Evolutionary conservation across 2,113 vertebrate genomes (phyloP), one percentile per base, ranked within the genome.

Genomic region (Sialia sialis): DNA sequence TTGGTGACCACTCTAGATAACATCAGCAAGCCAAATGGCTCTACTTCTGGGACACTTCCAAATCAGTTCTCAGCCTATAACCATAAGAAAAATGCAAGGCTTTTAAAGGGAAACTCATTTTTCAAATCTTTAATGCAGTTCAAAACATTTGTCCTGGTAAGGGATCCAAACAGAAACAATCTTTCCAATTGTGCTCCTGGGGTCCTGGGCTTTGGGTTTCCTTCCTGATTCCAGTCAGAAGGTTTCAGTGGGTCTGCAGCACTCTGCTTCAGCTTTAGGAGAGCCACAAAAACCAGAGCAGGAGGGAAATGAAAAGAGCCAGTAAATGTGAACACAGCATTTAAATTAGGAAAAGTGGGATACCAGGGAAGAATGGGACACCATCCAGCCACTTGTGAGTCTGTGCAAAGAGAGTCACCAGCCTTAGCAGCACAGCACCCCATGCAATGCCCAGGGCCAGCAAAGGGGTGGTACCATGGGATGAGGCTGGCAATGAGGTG

Each of bases 401-500:
- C 70, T 39, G 4, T 10, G 21, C 73, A 41, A 48, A 68, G 29
- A 39, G 19, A 66, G 49, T 6, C 14, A 36, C n/a, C 22, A 58
- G 34, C n/a, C 38, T 49, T 3, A 0, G 22, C 55, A 67, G 26
- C 22, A 49, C 43, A 9, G 23, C 13, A n/a, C 6, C 23, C 32
- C 44, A 7, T 1, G 6, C 38, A 41, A 30, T 56, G 32, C 39
- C 62, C 4, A 3, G 13, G 41, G 41, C 1, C 6, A 60, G 41
- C 3, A 32, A 18, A 76, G 54, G 63, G 30, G 2, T 19, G 38
- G 9, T 6, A 20, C 38, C 3, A 11, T 10, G 5, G 36, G 17
- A 10, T 13, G 38, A 72, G 27, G 32, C 15, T 1, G 0, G 39
- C 13, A 59, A 29, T 0, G 1, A 58, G 56, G 34, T 0, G 6